Evolutionary conservation across 1,140 invertebrate genomes (phyloP).

Genomic region (Papilio xuthus): DNA sequence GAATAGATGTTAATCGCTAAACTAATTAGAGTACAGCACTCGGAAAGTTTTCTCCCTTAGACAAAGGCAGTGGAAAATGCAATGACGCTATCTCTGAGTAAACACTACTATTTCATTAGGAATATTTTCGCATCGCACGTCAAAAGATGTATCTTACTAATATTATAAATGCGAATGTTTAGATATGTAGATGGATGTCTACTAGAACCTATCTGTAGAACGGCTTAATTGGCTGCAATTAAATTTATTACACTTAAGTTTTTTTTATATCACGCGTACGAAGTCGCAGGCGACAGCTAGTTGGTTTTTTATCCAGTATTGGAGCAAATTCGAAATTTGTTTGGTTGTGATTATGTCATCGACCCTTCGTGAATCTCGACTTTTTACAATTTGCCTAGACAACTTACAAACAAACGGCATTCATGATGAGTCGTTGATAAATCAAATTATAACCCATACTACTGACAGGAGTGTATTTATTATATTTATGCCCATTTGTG

Average conservation of each 20-base stretch:
- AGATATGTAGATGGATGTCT: too few species aligned
- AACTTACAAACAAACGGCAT: neutral
- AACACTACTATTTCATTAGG: slow-evolving; percentile 9
- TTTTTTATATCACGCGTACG: too few species aligned
- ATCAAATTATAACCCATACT: too few species aligned
- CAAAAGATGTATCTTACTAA: neutral
- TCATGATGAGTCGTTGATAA: neutral
- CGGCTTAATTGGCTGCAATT: too few species aligned
- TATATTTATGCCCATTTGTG: too few species aligned
- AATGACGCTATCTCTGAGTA: neutral
- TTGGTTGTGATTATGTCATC: neutral
- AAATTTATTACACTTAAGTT: too few species aligned
- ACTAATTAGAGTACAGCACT: slow-evolving; percentile 20
- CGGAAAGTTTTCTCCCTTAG: neutral
- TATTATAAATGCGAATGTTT: too few species aligned
- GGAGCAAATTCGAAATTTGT: too few species aligned
- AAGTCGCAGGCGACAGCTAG: too few species aligned
- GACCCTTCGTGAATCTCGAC: neutral
- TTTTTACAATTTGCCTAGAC: neutral
- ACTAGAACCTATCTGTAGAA: too few species aligned
- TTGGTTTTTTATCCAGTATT: too few species aligned
- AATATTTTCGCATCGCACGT: neutral
- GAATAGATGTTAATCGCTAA: neutral
- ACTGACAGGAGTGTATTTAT: too few species aligned
- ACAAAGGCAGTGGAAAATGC: slow-evolving; percentile 28